These are phyloP conservation scores for Brotogeris chrysoptera DNA, from an alignment of 2,797 vertebrate species.

Conservation along the genomic window DNA sequence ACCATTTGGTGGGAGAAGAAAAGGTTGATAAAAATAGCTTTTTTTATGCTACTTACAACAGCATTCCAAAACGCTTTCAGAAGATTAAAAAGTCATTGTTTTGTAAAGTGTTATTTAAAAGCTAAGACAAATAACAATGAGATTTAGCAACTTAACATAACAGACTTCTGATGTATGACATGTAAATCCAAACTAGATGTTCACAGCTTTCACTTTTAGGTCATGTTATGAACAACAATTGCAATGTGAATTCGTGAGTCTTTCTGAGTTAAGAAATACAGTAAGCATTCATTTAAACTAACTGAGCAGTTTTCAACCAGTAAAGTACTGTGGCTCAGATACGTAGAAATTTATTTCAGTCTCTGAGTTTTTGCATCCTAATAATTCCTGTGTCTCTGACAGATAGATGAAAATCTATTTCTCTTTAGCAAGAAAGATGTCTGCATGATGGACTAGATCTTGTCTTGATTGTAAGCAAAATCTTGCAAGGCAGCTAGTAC, in stretches of 20 bases:
- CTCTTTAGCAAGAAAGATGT: neutral
- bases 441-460: neutral
- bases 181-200: neutral
- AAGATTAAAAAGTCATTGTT: neutral
- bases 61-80: neutral
- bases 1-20: neutral
- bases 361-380: neutral
- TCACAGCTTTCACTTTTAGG: neutral
- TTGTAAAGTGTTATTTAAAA: neutral
- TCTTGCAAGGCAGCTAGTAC: neutral
- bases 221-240: neutral
- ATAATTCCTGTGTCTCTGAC: neutral
- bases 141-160: neutral
- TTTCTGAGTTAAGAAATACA: neutral
- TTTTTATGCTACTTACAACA: neutral
- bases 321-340: neutral
- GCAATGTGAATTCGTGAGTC: neutral
- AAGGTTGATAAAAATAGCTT: neutral
- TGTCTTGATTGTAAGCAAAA: neutral
- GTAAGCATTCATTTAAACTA: neutral
- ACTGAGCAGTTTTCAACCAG: neutral
- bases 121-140: neutral
- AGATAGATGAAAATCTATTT: neutral
- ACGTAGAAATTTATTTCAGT: neutral
- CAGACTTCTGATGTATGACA: neutral